These are phyloP conservation scores for Tachina lurida DNA, from an alignment of 2,888 invertebrate species.

Conservation along the genomic window DNA sequence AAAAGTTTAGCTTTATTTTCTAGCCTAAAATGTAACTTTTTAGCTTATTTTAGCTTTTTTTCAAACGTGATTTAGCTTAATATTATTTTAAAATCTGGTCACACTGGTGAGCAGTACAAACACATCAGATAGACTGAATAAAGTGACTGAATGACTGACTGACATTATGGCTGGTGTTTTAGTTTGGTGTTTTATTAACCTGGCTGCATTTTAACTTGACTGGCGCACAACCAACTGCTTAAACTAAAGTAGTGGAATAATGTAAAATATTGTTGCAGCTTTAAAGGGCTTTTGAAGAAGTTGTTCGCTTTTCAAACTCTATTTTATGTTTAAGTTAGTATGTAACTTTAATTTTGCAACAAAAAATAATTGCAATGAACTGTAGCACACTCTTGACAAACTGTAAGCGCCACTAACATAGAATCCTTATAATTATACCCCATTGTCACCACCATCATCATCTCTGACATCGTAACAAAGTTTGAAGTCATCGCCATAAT, in stretches of 20 bases:
- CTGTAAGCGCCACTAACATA: slow-evolving; percentile 54
- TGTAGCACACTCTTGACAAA: slow-evolving; percentile 39
- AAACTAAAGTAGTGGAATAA: neutral
- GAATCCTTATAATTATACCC: slow-evolving; percentile 25
- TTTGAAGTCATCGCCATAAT: neutral
- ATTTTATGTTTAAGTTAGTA: neutral
- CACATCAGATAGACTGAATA: neutral
- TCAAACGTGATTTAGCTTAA: too few species aligned
- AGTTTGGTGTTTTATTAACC: slow-evolving; percentile 1
- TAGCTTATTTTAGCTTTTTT: too few species aligned
- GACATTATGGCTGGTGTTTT: slow-evolving; percentile 1
- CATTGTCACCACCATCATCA: slow-evolving; percentile 39
- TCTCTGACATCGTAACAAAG: neutral
- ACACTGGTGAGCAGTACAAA: neutral
- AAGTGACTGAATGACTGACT: slow-evolving; percentile 21
- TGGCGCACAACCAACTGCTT: neutral
- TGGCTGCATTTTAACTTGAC: slow-evolving; percentile 4
- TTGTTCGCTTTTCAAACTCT: neutral
- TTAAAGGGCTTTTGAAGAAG: slow-evolving; percentile 12
- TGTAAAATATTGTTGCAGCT: slow-evolving; percentile 10
- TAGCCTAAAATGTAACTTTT: too few species aligned
- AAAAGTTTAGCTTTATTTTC: too few species aligned
- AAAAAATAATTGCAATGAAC: slow-evolving; percentile 47
- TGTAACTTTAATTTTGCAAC: slow-evolving; percentile 19
- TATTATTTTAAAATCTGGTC: too few species aligned